These are phyloP conservation scores for Pyxicephalus adspersus DNA, from an alignment of 2,113 vertebrate species.

Conservation along the genomic window DNA sequence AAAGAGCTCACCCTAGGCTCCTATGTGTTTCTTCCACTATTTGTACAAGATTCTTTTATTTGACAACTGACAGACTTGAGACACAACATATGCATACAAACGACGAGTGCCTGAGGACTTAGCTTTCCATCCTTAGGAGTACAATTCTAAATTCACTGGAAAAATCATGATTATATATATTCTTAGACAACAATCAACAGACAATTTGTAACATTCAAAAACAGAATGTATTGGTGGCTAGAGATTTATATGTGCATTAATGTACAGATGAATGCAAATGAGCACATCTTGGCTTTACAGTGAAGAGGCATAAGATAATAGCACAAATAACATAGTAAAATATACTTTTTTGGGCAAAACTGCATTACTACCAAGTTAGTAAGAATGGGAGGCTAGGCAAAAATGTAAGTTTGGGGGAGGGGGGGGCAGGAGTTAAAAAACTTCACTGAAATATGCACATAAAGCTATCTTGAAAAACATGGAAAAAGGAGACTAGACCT, in stretches of 20 bases:
- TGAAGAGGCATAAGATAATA: too few relatives aligned
- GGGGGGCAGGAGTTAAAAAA: too few relatives aligned
- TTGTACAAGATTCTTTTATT: constrained; percentile 37
- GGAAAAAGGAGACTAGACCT: too few relatives aligned
- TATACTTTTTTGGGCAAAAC: too few relatives aligned
- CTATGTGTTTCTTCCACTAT: constrained; percentile 16
- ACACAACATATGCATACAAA: constrained; percentile 38
- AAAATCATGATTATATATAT: constrained; percentile 12
- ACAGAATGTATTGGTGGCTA: not conserved
- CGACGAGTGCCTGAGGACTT: constrained; percentile 24
- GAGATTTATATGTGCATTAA: not conserved
- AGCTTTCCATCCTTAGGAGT: constrained; percentile 4
- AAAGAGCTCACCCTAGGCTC: constrained; percentile 27
- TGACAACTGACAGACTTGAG: constrained; percentile 25
- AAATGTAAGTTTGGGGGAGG: too few relatives aligned
- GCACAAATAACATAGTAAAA: too few relatives aligned
- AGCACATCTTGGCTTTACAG: too few relatives aligned
- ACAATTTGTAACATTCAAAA: not conserved
- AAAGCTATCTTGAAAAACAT: too few relatives aligned
- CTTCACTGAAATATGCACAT: too few relatives aligned
- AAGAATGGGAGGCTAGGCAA: too few relatives aligned
- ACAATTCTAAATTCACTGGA: not conserved
- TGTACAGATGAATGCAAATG: not conserved
- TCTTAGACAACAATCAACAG: not conserved
- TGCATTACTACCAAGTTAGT: too few relatives aligned